These are phyloP conservation scores for Papilio helenus DNA, from an alignment of 1,140 invertebrate species.

Conservation along the genomic window DNA sequence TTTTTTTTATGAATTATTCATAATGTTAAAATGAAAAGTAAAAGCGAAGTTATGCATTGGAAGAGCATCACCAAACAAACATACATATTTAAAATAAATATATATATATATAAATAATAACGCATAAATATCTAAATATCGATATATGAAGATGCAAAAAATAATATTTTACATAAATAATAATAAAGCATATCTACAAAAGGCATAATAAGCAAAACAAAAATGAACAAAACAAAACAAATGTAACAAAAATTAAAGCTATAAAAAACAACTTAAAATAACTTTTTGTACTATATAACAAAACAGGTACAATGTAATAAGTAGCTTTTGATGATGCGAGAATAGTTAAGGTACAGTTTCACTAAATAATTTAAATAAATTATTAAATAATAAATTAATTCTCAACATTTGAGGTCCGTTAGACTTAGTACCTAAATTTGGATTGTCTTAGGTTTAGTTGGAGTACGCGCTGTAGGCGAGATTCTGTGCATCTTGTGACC, in stretches of 20 bases:
- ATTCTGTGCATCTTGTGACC: conserved; percentile 73
- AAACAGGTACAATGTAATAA: conserved; percentile 73
- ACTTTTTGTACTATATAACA: conserved; percentile 67
- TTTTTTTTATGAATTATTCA: conserved; percentile 19
- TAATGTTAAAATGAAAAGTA: conserved; percentile 36
- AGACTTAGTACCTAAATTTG: conserved; percentile 53
- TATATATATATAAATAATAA: conserved; percentile 46
- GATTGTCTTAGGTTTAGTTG: conserved; percentile 71
- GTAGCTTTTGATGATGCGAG: conserved; percentile 54
- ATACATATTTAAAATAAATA: conserved; percentile 44
- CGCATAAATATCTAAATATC: conserved; percentile 45
- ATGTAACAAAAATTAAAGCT: conserved; percentile 62
- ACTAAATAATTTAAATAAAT: conserved; percentile 77
- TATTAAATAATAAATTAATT: conserved; percentile 79
- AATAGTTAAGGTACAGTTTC: conserved; percentile 41
- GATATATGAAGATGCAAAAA: conserved; percentile 66
- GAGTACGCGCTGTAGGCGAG: conserved; percentile 76
- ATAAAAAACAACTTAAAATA: conserved; percentile 60
- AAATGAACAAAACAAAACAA: neutral
- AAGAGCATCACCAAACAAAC: conserved; percentile 55
- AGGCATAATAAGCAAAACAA: conserved; percentile 49
- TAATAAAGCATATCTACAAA: conserved; percentile 72
- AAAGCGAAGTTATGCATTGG: conserved; percentile 39
- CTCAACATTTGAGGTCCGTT: conserved; percentile 71
- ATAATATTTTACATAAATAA: conserved; percentile 51